phyloP scores from a whole-genome alignment of 2,888 invertebrate species.

The Biston stratarius region DNA sequence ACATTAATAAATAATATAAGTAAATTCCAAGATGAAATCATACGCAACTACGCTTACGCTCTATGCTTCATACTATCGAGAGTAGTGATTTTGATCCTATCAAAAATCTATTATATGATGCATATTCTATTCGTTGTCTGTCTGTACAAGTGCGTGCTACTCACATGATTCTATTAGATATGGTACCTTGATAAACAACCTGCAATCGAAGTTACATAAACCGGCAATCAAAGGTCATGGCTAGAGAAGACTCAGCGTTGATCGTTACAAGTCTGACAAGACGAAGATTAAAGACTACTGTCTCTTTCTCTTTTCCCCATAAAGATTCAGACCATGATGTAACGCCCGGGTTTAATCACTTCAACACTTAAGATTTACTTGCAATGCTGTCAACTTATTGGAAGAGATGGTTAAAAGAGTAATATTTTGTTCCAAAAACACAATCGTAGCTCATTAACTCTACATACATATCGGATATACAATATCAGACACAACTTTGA shows the following conservation, averaged over 20 bases:
- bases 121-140: neutral
- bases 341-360: conserved; percentile 74
- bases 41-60: no score
- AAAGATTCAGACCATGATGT: conserved; percentile 49
- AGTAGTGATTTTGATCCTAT: neutral
- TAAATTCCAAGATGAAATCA: no score
- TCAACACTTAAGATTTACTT: conserved; percentile 70
- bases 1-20: no score
- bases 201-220: conserved; percentile 11
- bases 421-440: neutral
- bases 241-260: conserved; percentile 12
- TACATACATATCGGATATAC: neutral
- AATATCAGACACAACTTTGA: conserved; percentile 70
- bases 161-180: neutral
- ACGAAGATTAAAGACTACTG: conserved; percentile 47
- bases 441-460: neutral
- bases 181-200: neutral
- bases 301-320: conserved; percentile 45
- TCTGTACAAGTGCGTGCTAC: neutral
- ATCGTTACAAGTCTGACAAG: neutral
- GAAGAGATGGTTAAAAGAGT: neutral
- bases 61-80: no score
- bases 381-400: no score
- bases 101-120: neutral
- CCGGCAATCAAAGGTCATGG: neutral